Base-by-base conservation (phyloP, 64 coral and sea anemone genomes). In the Dendrophyllia cribrosa region DNA sequence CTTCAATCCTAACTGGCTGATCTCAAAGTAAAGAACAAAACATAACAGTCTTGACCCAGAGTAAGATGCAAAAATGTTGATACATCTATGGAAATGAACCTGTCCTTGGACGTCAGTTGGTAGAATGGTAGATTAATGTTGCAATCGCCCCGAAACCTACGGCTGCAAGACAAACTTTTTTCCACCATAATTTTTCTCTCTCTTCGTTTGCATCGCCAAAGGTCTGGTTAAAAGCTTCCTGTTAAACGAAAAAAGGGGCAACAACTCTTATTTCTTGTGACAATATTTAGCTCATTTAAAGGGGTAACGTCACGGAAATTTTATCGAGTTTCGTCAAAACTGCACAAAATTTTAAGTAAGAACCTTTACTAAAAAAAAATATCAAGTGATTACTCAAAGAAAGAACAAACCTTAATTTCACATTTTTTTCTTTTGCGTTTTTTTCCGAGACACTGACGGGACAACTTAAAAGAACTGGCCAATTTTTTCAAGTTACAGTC, bases 91-190 rank as follows among this genome's bases (percentile, higher is more conserved):
- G 77, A 6, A 43, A 26, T 11, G 16, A 55, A 59, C 13, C 59
- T 20, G 50, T 51, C 53, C 22, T 43, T 19, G 9, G 21, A 19
- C 55, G 7, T 59, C 55, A 82, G 15, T 7, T 61, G 16, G 55
- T 82, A 10, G 72, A 88, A 24, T 87, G 80, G 83, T 87, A 93
- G 63, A 93, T 82, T 50, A 93, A 51, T 7, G 91, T 93, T 22
- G 91, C 91, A 44, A 93, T 53, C 3, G 81, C 85, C 25, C 91
- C 91, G 23, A 93, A 76, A 0, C 91, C 91, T 2, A 93, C 81
- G 0, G 91, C 85, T 6, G 73, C 91, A 2, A 93, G 72, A 16
- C 83, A 53, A n/a, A 93, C 13, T 9, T 65, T 85, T 53, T 74
- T 78, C 82, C 82, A 93, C 91, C 91, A 93, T 6, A 46, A 1